phyloP scores from a whole-genome alignment of 2,797 vertebrate genomes.

The Siniperca scherzeri region DNA sequence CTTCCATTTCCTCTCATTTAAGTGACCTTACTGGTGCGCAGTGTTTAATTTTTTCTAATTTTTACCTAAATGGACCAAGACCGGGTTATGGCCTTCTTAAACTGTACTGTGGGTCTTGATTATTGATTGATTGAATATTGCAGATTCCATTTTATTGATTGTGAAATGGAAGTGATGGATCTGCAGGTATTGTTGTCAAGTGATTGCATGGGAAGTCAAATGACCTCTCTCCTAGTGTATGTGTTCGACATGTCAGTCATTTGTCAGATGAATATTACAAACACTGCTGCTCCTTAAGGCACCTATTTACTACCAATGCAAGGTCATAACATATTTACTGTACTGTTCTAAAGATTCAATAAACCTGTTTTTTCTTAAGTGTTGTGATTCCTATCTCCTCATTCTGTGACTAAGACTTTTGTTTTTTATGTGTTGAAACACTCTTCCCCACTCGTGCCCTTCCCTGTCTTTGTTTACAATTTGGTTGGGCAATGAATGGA shows the following conservation, averaged over 20 bases:
- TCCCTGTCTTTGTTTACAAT: not conserved
- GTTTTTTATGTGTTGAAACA: not conserved
- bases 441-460: not conserved
- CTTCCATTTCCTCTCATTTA: slow-evolving; percentile 68
- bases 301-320: slow-evolving; percentile 52
- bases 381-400: slow-evolving; percentile 17
- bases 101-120: slow-evolving; percentile 71
- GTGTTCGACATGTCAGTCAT: slow-evolving; percentile 71
- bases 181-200: slow-evolving; percentile 66
- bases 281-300: slow-evolving; percentile 54
- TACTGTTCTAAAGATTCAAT: slow-evolving; percentile 72
- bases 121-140: slow-evolving; percentile 57
- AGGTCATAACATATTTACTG: slow-evolving; percentile 61
- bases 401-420: not conserved
- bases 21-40: slow-evolving; percentile 66
- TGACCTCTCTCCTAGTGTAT: slow-evolving; percentile 61
- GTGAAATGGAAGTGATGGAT: slow-evolving; percentile 70
- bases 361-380: slow-evolving; percentile 75
- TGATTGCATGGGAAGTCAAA: slow-evolving; percentile 52
- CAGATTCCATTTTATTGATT: slow-evolving; percentile 65
- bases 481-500: slow-evolving; percentile 7
- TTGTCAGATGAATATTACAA: slow-evolving; percentile 62
- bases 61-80: slow-evolving; percentile 68
- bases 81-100: slow-evolving; percentile 55
- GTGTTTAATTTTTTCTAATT: slow-evolving; percentile 56